Conservation (phyloP, 2,888 invertebrate genomes). For the Seira musarum region DNA sequence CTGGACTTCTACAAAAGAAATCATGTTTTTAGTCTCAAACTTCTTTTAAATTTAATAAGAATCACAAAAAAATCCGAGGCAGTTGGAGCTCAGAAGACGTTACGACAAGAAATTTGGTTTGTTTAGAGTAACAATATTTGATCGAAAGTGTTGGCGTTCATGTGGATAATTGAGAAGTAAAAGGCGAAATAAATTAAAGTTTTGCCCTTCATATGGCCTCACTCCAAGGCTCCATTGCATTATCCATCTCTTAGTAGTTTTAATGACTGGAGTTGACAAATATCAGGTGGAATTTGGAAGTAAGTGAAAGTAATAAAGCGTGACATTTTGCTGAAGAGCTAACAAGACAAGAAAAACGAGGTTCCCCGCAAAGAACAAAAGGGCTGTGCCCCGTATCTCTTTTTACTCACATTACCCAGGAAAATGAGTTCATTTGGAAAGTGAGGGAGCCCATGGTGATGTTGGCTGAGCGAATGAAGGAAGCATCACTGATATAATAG, state of each 20-base stretch:
- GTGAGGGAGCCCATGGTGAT: constrained; percentile 17
- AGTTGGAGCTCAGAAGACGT: neutral
- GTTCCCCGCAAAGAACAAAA: constrained; percentile 46
- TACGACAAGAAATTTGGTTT: no score
- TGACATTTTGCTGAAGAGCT: constrained; percentile 33
- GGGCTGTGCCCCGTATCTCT: constrained; percentile 33
- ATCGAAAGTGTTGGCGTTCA: constrained; percentile 7
- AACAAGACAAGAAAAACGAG: constrained; percentile 16
- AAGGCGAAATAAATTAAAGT: neutral
- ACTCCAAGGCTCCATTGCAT: neutral
- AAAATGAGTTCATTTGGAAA: constrained; percentile 45
- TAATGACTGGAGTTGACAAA: constrained; percentile 1
- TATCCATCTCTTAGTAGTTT: neutral
- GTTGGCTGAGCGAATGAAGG: constrained; percentile 21
- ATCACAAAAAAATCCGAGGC: neutral
- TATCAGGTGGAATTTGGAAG: constrained; percentile 21
- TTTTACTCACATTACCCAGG: constrained; percentile 40
- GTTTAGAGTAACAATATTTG: no score
- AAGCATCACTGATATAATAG: constrained; percentile 36
- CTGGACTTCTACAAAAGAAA: constrained; percentile 1
- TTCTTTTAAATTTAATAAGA: constrained; percentile 37
- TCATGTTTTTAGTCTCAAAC: constrained; percentile 2
- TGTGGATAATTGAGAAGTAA: constrained; percentile 12
- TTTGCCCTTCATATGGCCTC: neutral
- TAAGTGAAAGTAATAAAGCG: constrained; percentile 45